Conservation (phyloP, 2,888 invertebrate genomes). For the Congeria kusceri region DNA sequence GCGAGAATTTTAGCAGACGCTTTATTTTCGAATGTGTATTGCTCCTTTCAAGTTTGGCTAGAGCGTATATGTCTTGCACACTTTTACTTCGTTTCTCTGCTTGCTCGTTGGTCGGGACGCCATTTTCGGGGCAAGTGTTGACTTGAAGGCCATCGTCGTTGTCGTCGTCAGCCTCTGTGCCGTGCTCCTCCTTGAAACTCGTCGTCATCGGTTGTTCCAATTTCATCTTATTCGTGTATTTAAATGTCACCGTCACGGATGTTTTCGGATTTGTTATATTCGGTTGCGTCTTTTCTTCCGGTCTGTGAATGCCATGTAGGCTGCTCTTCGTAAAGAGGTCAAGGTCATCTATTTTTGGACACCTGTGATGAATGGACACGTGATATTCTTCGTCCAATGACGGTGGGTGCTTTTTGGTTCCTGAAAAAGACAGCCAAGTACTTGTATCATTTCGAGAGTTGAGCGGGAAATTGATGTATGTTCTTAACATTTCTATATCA, state of each 20-base stretch:
- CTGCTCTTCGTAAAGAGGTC: slow-evolving; percentile 41
- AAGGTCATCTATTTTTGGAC: slow-evolving; percentile 48
- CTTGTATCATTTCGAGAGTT: too few species aligned
- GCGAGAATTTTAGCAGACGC: slow-evolving; percentile 49
- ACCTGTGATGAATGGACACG: slow-evolving; percentile 37
- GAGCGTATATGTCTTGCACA: slow-evolving; percentile 25
- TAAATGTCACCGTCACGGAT: neutral
- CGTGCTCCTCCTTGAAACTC: slow-evolving; percentile 12
- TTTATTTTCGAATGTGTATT: slow-evolving; percentile 53
- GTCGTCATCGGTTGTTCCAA: slow-evolving; percentile 33
- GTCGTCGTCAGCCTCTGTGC: slow-evolving; percentile 7
- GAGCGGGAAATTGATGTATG: too few species aligned
- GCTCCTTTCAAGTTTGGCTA: slow-evolving; percentile 27
- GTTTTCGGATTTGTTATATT: neutral
- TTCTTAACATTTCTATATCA: too few species aligned
- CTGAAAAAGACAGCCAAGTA: slow-evolving; percentile 25
- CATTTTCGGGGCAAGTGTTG: slow-evolving; percentile 32
- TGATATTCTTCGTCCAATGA: slow-evolving; percentile 34
- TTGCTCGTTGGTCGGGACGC: neutral
- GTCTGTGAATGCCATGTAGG: slow-evolving; percentile 36
- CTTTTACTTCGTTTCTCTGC: slow-evolving; percentile 35
- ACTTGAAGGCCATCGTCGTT: slow-evolving; percentile 34
- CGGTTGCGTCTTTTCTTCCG: slow-evolving; percentile 14
- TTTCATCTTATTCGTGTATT: slow-evolving; percentile 10
- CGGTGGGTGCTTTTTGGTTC: slow-evolving; percentile 41